A percentile compares a stretch with the other conserved stretches of the same genome.
Evolutionary conservation across 2,113 vertebrate genomes (phyloP).

Genomic region (Clarias gariepinus): DNA sequence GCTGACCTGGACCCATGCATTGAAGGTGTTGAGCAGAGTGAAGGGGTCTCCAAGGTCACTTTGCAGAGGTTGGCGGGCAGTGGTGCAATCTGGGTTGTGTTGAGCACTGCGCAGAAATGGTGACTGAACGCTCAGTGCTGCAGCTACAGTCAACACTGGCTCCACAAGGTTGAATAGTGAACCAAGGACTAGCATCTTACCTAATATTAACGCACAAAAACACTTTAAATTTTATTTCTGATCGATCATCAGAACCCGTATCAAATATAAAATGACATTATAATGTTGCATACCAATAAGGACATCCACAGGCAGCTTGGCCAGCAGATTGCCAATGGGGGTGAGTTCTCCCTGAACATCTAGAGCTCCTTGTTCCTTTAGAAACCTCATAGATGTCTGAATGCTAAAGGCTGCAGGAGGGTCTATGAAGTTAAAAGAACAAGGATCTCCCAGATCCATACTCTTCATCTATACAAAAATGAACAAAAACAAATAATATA

Average conservation of each 20-base stretch:
- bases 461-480: constrained; percentile 85
- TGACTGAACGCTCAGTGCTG: constrained; percentile 83
- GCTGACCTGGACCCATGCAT: constrained; percentile 88
- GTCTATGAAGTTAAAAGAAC: constrained; percentile 87
- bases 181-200: constrained; percentile 90
- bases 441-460: constrained; percentile 87
- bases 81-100: constrained; percentile 72
- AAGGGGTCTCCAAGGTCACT: constrained; percentile 89
- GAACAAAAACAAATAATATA: not conserved
- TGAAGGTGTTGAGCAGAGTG: constrained; percentile 87
- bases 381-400: constrained; percentile 83
- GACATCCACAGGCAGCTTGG: constrained; percentile 88
- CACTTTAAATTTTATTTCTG: not conserved
- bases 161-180: constrained; percentile 81
- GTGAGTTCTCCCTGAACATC: constrained; percentile 77
- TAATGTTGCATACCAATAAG: constrained; percentile 79
- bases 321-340: constrained; percentile 81
- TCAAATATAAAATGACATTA: not conserved
- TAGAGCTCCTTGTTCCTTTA: constrained; percentile 86
- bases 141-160: constrained; percentile 82
- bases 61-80: constrained; percentile 77
- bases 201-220: constrained; percentile 59
- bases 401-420: constrained; percentile 83
- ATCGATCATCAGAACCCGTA: not conserved
- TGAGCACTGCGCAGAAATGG: constrained; percentile 81